These are phyloP conservation scores for Hydrozoanthus gracilis DNA, from an alignment of 92 coral and sea anemone genomes.

Conservation along the genomic window DNA sequence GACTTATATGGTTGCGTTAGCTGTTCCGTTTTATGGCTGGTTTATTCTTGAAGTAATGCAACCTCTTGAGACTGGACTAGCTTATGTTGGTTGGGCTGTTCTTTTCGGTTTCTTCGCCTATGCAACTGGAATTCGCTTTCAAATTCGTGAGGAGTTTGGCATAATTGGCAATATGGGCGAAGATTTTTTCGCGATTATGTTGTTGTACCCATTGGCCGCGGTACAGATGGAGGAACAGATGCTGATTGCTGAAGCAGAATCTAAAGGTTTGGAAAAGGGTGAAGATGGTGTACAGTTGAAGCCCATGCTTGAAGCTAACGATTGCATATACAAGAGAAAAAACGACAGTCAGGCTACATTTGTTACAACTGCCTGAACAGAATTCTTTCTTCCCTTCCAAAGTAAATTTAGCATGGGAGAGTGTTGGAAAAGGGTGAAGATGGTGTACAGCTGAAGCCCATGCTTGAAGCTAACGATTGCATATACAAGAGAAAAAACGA, in stretches of 20 bases:
- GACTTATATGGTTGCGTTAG: conserved; percentile 66
- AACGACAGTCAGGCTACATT: not conserved
- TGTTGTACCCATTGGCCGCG: conserved; percentile 80
- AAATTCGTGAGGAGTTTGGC: conserved; percentile 61
- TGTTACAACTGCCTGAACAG: not conserved
- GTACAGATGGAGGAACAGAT: conserved; percentile 81
- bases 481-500: not conserved
- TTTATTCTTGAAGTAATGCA: conserved; percentile 55
- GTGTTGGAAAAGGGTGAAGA: too few relatives aligned
- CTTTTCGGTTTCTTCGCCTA: conserved; percentile 84
- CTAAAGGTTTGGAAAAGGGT: too few relatives aligned
- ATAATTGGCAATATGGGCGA: conserved; percentile 74
- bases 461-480: not conserved
- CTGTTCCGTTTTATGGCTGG: conserved; percentile 68
- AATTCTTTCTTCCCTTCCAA: too few relatives aligned
- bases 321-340: not conserved
- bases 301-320: not conserved
- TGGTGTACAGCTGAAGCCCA: too few relatives aligned
- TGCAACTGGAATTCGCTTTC: conserved; percentile 65
- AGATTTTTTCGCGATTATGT: conserved; percentile 71
- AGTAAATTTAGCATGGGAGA: too few relatives aligned
- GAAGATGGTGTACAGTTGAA: too few relatives aligned
- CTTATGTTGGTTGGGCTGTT: conserved; percentile 83
- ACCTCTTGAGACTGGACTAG: conserved; percentile 55
- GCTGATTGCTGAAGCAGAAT: not conserved